Evolutionary conservation across 2,888 invertebrate genomes (phyloP), one percentile per base, ranked within the genome.

Genomic region (Synanthedon vespiformis): DNA sequence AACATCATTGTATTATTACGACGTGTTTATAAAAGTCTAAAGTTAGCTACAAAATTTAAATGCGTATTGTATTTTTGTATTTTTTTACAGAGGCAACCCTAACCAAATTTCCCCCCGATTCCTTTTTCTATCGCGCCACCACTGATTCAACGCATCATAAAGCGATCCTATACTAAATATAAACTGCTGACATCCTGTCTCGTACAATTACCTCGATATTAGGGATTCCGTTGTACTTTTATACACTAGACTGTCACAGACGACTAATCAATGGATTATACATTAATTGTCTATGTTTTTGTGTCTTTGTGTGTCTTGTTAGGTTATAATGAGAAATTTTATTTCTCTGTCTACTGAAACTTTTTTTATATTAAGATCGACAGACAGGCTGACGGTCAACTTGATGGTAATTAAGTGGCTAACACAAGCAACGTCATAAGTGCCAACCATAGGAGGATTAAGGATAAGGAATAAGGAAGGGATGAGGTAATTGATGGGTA

Each of bases 171-270:
- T 52, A 55, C 72, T 68, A 72, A 66, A 68, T 68, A 67, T 72
- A 72, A 48, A 59, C 58, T 40, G 41, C 53, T 54, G 55, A 63
- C 71, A 68, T 72, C 68, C 70, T 72, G 70, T 60, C 58, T 54
- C 54, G 56, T 58, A 57, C 59, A 61, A 61, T 58, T 54, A 61
- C 57, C 51, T 34, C 10, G 34, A 34, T 34, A 34, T 34, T 34
- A 34, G 48, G 18, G 16, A 14, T 48, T 48, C 12, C 16, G 11
- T 16, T 18, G 16, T 50, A 49, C 10, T 22, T 22, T 22, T 22
- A 22, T 4, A 22, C 22, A 22, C 5, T 22, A 4, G 40, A 34
- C 52, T 51, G 14, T 27, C 22, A 16, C 47, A 22, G 34, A 22
- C 18, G 52, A 55, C 53, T 54, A 54, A 48, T 50, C 34, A 34